Evolutionary conservation across 2,113 vertebrate species (phyloP), one percentile per base, ranked within the genome.

Genomic region (Maccullochella peelii): DNA sequence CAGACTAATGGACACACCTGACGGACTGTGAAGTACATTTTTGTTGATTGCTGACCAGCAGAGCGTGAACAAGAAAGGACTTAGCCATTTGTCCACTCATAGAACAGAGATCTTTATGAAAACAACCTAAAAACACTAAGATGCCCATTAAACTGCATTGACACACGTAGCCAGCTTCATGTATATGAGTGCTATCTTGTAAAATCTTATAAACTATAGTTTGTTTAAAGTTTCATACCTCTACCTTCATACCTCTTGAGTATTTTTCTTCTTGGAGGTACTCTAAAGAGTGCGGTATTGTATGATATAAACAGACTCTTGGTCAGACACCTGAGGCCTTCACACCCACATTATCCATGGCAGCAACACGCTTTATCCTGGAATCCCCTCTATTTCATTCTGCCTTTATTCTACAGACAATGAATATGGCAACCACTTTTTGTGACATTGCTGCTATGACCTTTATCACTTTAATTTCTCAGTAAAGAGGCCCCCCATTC

Each of bases 401-500:
- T 42, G 23, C n/a, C 40, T 69, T 57, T 5, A 20, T 8, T 47
- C 42, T 42, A 9, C 57, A 70, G 6, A 50, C 27, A 23, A 57
- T 50, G 18, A 9, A 50, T 38, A 12, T 14, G 4, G 1, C 15
- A 18, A 36, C 18, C 18, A 76, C 8, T 52, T 57, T 73, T 55
- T 65, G 23, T 73, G 27, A 66, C 36, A 8, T 20, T 50, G 40
- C 58, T 42, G 44, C 72, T 71, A 79, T 74, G 52, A 65, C 59
- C 59, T 77, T 82, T 71, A 77, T 87, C 84, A 59, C 69, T 86
- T 87, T 30, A 38, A 80, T 16, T 74, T 86, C 67, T 68, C 36
- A 68, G 73, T 11, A 77, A 84, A 63, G 47, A 73, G 79, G 82
- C 84, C 69, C 7, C 78, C 7, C 78, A 49, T 44, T 77, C 85